Conservation (phyloP, 2,797 vertebrate species). For the Myiothlypis chrysogaster region DNA sequence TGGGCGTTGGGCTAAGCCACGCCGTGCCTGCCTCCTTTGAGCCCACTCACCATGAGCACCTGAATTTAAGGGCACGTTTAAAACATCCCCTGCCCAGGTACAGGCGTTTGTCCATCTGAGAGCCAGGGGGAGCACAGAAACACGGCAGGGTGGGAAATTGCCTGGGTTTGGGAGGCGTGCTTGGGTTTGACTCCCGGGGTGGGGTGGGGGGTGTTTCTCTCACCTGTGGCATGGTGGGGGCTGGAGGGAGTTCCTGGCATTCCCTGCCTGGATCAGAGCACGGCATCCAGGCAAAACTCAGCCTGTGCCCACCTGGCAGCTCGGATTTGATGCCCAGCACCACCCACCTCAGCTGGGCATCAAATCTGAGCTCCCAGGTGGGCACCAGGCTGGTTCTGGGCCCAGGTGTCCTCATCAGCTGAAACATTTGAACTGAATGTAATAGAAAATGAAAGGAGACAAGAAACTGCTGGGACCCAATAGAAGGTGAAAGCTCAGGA, state of each 20-base stretch:
- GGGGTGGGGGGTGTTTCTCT: too few relatives aligned
- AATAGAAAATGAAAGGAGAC: neutral
- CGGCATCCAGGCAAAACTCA: neutral
- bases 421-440: rapidly evolving
- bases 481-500: neutral
- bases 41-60: rapidly evolving
- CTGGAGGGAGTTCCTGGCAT: neutral
- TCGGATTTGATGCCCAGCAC: neutral
- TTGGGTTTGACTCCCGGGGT: neutral
- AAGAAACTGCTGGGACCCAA: neutral
- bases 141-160: rapidly evolving
- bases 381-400: neutral
- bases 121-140: neutral
- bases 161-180: rapidly evolving
- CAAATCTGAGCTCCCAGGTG: too few relatives aligned
- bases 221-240: too few relatives aligned
- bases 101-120: rapidly evolving
- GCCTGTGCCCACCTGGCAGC: neutral
- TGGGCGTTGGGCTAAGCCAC: neutral
- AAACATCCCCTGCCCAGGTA: neutral
- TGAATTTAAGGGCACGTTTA: neutral
- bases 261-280: neutral
- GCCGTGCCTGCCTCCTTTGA: neutral
- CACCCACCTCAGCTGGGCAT: too few relatives aligned
- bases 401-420: neutral